These are phyloP conservation scores for Protula sp. DNA, from an alignment of 2,888 invertebrate genomes.

Conservation along the genomic window DNA sequence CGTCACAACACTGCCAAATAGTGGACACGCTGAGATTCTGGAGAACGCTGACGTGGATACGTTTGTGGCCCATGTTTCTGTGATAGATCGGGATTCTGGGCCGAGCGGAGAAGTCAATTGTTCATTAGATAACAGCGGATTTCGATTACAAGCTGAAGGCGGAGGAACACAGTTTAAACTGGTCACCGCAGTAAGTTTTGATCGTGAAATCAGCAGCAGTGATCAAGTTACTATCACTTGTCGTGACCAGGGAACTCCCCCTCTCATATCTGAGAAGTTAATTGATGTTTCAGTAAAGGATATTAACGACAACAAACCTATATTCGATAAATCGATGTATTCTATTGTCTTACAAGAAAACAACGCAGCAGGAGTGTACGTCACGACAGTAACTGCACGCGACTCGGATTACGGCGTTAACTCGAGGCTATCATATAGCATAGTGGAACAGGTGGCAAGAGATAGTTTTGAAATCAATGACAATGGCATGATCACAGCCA, in stretches of 20 bases:
- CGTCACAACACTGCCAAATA: slow-evolving; percentile 27
- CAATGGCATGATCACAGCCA: background rate
- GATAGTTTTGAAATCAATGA: background rate
- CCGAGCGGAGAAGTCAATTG: slow-evolving; percentile 71
- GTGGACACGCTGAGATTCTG: slow-evolving; percentile 57
- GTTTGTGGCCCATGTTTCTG: slow-evolving; percentile 71
- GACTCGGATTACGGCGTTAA: background rate
- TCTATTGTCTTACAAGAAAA: background rate
- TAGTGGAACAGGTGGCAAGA: background rate
- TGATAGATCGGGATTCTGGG: slow-evolving; percentile 76
- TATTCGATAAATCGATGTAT: background rate
- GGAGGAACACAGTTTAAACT: background rate
- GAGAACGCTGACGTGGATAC: slow-evolving; percentile 77
- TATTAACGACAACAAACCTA: background rate
- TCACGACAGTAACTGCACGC: background rate
- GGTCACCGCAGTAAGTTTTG: background rate
- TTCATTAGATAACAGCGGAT: slow-evolving; percentile 2
- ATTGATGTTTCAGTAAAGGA: background rate
- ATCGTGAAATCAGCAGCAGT: background rate
- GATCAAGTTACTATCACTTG: background rate
- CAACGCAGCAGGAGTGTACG: background rate
- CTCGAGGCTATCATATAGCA: background rate
- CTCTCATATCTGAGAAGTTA: background rate
- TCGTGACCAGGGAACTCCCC: background rate
- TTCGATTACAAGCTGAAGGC: background rate